Evolutionary conservation across 2,888 invertebrate genomes (phyloP).

Genomic region (Caenorhabditis uteleia): DNA sequence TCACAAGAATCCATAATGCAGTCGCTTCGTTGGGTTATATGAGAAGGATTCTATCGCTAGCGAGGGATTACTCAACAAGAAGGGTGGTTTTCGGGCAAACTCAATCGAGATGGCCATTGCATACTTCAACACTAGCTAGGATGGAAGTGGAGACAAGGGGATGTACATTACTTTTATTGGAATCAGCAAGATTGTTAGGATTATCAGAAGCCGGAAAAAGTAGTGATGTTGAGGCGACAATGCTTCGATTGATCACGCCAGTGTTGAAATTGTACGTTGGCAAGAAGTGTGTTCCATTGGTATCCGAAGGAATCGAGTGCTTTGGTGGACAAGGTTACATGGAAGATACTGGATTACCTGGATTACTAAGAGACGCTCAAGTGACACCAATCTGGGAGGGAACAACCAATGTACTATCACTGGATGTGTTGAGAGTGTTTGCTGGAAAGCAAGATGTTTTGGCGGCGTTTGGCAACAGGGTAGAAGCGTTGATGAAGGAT

Average conservation of each 20-base stretch:
- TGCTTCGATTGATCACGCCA: slow-evolving; percentile 74
- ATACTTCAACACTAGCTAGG: slow-evolving; percentile 73
- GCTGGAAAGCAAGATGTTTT: slow-evolving; percentile 72
- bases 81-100: slow-evolving; percentile 73
- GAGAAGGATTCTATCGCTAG: slow-evolving; percentile 71
- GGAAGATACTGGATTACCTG: slow-evolving; percentile 75
- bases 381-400: slow-evolving; percentile 76
- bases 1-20: slow-evolving; percentile 74
- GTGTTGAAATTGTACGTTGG: slow-evolving; percentile 74
- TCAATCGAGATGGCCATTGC: slow-evolving; percentile 72
- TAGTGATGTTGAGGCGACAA: slow-evolving; percentile 70
- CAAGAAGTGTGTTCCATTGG: slow-evolving; percentile 73
- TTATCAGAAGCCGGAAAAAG: slow-evolving; percentile 69
- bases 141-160: slow-evolving; percentile 74
- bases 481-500: slow-evolving; percentile 52
- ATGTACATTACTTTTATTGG: slow-evolving; percentile 72
- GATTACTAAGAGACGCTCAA: slow-evolving; percentile 74
- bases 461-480: slow-evolving; percentile 66
- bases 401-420: slow-evolving; percentile 74
- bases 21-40: slow-evolving; percentile 70
- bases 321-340: slow-evolving; percentile 76
- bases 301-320: slow-evolving; percentile 74
- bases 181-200: slow-evolving; percentile 73
- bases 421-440: slow-evolving; percentile 74
- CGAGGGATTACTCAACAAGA: slow-evolving; percentile 73